phyloP scores from a whole-genome alignment of 2,888 invertebrate species.

The Clivina fossor region DNA sequence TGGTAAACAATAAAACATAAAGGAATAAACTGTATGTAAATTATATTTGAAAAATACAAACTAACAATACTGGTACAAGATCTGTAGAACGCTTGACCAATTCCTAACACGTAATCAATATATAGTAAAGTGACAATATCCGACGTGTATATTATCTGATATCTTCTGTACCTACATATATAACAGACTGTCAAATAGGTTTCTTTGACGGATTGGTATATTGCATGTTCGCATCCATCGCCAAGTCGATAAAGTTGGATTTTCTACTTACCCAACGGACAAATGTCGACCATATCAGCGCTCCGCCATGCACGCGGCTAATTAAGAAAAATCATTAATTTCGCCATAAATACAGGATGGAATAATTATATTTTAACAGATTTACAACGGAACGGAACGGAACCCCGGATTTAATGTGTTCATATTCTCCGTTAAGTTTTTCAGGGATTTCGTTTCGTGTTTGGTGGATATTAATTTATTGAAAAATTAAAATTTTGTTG shows the following conservation, averaged over 20 bases:
- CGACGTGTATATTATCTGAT: conserved; percentile 23
- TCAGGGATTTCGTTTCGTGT: conserved; percentile 23
- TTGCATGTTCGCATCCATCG: conserved; percentile 19
- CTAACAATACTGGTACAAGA: too few relatives aligned
- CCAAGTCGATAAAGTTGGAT: conserved; percentile 23
- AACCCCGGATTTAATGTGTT: conserved; percentile 25
- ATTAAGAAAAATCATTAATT: conserved; percentile 53
- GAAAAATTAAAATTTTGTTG: conserved; percentile 30
- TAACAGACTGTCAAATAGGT: conserved; percentile 28
- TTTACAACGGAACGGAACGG: conserved; percentile 36
- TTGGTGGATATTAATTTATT: conserved; percentile 30
- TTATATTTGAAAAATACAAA: too few relatives aligned
- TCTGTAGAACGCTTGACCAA: conserved; percentile 1
- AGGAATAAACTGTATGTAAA: too few relatives aligned
- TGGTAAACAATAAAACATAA: too few relatives aligned
- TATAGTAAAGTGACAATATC: conserved; percentile 23
- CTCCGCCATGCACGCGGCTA: conserved; percentile 49
- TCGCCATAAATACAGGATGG: conserved; percentile 48
- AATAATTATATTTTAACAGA: conserved; percentile 47
- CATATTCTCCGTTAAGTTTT: conserved; percentile 32
- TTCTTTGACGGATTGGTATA: conserved; percentile 33
- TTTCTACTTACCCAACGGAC: conserved; percentile 14
- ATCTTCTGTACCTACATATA: conserved; percentile 30
- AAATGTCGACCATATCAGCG: conserved; percentile 25
- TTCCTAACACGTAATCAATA: conserved; percentile 10